Base-by-base conservation (phyloP, 2,113 vertebrate species). In the Struthidea cinerea region DNA sequence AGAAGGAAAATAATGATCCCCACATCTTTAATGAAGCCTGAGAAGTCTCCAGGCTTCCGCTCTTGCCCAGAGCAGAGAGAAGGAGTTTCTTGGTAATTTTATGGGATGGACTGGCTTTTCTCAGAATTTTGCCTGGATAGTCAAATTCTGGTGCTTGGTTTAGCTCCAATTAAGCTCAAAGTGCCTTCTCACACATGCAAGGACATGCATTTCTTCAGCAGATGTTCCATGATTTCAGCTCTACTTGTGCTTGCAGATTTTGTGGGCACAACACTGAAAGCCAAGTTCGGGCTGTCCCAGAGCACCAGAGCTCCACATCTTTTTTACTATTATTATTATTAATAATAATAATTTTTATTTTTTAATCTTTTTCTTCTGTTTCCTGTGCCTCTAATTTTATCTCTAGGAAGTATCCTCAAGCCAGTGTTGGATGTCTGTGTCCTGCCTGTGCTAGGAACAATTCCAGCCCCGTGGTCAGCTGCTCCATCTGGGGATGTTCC, bases 1-100 rank as follows among this genome's bases (percentile, higher is more conserved):
- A 78, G 80, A n/a, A 55, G 86, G 71, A 69, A 92, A 96, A 93
- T 83, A 84, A 89, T 32, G 68, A 94, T 80, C 23, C 64, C 23
- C 27, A 17, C 13, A 35, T 16, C 87, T 87, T 57, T 96, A 84
- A 93, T 77, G 79, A 90, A 92, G 63, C 65, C 68, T 55, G 41
- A 86, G 75, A 93, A 88, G 27, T 50, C 88, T 90, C n/a, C 42
- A 13, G 24, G 41, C 37, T 76, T 73, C 70, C 64, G 16, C 17
- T 41, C 20, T n/a, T 21, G 6, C 61, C 78, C 49, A 33, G 35
- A 50, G 26, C 26, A 59, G 32, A 90, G 28, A 41, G 27, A 60
- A 92, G 57, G 18, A 32, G 18, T 47, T 85, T 44, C 77, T 71
- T 50, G n/a, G 18, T 81, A 82, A 94, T 71, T 93, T 64, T 11